Evolutionary conservation across 2,797 vertebrate species (phyloP).

Genomic region (Gorsachius magnificus): DNA sequence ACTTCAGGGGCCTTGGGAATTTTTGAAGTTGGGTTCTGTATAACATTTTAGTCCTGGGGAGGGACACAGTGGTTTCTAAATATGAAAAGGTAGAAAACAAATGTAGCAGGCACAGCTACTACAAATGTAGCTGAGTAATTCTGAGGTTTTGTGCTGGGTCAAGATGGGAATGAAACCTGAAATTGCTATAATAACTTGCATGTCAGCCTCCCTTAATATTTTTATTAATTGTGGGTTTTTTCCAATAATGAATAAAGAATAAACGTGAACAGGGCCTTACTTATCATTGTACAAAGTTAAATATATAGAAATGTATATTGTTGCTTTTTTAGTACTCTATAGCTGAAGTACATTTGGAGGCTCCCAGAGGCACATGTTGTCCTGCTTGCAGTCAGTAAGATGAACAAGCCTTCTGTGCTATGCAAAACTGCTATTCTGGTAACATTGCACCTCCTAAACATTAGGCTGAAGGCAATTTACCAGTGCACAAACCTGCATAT

Average conservation of each 20-base stretch:
- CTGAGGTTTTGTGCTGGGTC: neutral
- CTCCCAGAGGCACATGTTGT: neutral
- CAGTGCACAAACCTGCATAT: neutral
- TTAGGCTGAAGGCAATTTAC: neutral
- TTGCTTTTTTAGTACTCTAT: neutral
- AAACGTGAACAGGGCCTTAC: neutral
- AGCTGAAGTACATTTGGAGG: neutral
- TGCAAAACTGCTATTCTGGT: neutral
- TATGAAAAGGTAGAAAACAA: neutral
- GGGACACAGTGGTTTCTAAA: neutral
- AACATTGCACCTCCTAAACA: neutral
- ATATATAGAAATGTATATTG: neutral
- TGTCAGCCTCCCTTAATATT: neutral
- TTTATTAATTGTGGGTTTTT: neutral
- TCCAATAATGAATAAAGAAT: neutral
- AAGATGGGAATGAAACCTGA: neutral
- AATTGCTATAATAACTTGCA: neutral
- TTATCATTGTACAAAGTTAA: neutral
- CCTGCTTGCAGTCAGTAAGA: neutral
- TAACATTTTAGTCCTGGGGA: neutral
- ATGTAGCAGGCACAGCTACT: neutral
- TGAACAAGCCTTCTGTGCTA: neutral
- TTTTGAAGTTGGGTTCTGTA: neutral
- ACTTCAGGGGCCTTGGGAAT: neutral
- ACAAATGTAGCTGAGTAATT: neutral